Percentiles rank a stretch among this genome's conserved stretches.
Evolutionary conservation across 2,797 vertebrate species (phyloP).

Genomic region (Mus minutoides): DNA sequence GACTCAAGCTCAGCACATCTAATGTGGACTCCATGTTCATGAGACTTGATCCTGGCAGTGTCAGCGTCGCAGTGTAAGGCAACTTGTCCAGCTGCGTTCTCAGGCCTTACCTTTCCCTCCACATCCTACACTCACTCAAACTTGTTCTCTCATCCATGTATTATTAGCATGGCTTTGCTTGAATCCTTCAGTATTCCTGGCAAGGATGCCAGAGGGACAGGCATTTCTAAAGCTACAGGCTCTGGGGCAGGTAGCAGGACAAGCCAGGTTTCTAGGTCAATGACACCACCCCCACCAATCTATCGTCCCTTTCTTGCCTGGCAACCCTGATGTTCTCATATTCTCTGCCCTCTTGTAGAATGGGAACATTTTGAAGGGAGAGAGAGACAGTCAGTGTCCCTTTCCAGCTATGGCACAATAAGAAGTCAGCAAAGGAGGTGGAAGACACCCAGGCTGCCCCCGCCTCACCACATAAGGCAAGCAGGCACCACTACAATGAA

Average conservation of each 20-base stretch:
- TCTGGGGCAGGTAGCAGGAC: background rate
- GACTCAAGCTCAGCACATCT: background rate
- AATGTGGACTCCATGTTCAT: background rate
- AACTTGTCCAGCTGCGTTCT: background rate
- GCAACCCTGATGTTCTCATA: background rate
- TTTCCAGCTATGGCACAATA: conserved; percentile 15
- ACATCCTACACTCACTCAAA: conserved; percentile 5
- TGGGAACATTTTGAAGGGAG: conserved; percentile 1
- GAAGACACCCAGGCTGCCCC: background rate
- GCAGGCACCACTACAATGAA: background rate
- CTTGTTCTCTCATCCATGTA: background rate
- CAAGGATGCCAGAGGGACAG: background rate
- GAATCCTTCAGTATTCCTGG: background rate
- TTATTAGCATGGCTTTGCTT: background rate
- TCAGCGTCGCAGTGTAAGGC: background rate
- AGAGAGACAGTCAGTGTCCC: background rate
- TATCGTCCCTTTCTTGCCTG: background rate
- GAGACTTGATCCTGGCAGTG: background rate
- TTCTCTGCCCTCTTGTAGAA: conserved; percentile 36
- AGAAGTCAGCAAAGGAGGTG: background rate
- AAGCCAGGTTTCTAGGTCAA: background rate
- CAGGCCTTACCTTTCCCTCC: background rate
- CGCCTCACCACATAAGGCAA: too few relatives aligned
- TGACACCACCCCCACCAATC: background rate
- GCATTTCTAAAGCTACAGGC: background rate